phyloP scores from a whole-genome alignment of 2,797 vertebrate genomes.

The Bovichtus variegatus region DNA sequence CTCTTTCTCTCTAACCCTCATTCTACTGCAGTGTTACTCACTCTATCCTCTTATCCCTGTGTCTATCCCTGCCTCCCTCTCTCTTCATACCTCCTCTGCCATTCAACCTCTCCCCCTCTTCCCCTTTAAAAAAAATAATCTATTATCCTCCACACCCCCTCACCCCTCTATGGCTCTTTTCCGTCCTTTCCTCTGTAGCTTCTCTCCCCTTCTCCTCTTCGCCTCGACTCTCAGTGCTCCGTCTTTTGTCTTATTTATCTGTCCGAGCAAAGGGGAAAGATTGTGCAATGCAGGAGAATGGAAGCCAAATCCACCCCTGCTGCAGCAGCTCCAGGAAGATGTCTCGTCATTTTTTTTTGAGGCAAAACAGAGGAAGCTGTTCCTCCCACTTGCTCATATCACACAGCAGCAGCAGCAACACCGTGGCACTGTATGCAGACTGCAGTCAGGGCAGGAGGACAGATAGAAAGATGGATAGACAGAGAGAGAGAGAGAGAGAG shows the following conservation, averaged over 20 bases:
- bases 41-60: constrained; percentile 48
- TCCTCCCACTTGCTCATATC: constrained; percentile 68
- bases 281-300: constrained; percentile 72
- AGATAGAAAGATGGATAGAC: constrained; percentile 70
- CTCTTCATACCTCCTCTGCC: constrained; percentile 54
- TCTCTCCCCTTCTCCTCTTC: constrained; percentile 21
- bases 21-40: constrained; percentile 74
- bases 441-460: constrained; percentile 75
- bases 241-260: constrained; percentile 58
- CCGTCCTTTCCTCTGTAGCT: constrained; percentile 25
- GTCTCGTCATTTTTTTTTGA: constrained; percentile 65
- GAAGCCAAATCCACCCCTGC: constrained; percentile 67
- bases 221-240: constrained; percentile 15
- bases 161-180: constrained; percentile 26
- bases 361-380: constrained; percentile 56
- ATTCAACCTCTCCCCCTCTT: constrained; percentile 54
- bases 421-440: constrained; percentile 70
- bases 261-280: constrained; percentile 47
- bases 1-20: constrained; percentile 70
- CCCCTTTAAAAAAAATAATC: constrained; percentile 20
- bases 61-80: constrained; percentile 43
- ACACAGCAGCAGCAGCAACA: constrained; percentile 61
- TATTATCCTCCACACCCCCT: constrained; percentile 50
- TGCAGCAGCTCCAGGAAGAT: constrained; percentile 65
- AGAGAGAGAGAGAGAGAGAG: constrained; percentile 37